Base-by-base conservation (phyloP, 2,888 invertebrate genomes). In the Drosophila pegasa region DNA sequence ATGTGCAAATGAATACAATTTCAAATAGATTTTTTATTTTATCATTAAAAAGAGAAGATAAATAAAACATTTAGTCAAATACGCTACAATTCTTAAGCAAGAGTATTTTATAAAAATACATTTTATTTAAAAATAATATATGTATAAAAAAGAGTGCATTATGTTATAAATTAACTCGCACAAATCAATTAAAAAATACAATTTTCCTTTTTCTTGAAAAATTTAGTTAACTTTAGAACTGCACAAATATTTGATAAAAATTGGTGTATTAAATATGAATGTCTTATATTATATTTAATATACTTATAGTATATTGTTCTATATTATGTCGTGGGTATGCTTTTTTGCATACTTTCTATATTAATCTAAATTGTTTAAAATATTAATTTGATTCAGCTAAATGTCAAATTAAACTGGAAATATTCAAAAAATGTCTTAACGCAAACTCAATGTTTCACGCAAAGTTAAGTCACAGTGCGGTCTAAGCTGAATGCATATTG, bases 401-500 rank as follows among this genome's bases (percentile, higher is more conserved):
- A 33, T 52, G 47, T 40, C 47, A 41, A 14, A 56, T 18, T 62
- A 50, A 47, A 37, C 40, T 45, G 31, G 40, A 55, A 71, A 51
- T 66, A 37, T 43, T 65, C 69, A 59, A 40, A 60, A 50, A 67
- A 50, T 31, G 50, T 35, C 25, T 37, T 20, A 33, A 6, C 8
- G 41, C 37, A 40, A 45, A 9, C 33, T 60, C 52, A 56, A 31
- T 47, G 41, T 10, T 48, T 25, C 20, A 25, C 47, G 10, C 43
- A 16, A 16, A 20, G 47, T 37, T 41, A 40, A 65, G 61, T 81
- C 64, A 56, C 64, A 56, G 51, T 65, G 77, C 64, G 64, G 54
- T 22, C 47, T 51, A 57, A 71, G 67, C 61, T 60, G 71, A 59
- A 70, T 79, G 59, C 68, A 75, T 70, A 77, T 85, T 69, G 80